Evolutionary conservation across 2,113 vertebrate genomes (phyloP).

Genomic region (Chiloscyllium plagiosum): DNA sequence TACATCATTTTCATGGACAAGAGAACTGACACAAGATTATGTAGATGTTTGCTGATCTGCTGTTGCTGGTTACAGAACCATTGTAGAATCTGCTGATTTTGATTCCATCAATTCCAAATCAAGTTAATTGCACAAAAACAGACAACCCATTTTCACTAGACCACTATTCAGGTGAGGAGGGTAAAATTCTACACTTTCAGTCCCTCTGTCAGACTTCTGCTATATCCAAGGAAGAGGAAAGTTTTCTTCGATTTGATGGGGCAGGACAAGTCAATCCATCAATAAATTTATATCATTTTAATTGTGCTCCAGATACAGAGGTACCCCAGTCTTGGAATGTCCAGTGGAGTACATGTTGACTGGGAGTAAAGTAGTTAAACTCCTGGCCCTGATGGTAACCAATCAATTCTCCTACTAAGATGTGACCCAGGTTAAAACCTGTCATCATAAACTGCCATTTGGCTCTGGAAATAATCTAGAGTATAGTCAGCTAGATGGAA

Average conservation of each 20-base stretch:
- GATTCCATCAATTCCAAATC: neutral
- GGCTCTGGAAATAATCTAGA: neutral
- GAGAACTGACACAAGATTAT: neutral
- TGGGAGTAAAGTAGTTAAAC: neutral
- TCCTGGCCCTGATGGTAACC: neutral
- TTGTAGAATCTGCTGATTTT: neutral
- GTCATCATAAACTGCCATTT: neutral
- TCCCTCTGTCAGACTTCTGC: neutral
- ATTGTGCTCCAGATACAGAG: neutral
- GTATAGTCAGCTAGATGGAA: neutral
- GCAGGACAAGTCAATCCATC: neutral
- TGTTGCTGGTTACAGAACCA: neutral
- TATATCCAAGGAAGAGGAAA: neutral
- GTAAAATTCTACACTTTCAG: neutral
- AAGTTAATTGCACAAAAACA: neutral
- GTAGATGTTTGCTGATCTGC: neutral
- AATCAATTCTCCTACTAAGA: neutral
- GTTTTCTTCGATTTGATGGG: neutral
- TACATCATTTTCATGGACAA: neutral
- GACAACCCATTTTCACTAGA: neutral
- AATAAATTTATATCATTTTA: neutral
- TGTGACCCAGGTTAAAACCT: neutral
- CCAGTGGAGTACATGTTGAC: neutral
- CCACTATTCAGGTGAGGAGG: neutral
- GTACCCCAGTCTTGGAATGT: neutral